phyloP scores from a whole-genome alignment of 1,140 invertebrate genomes.

The Drosophila biarmipes region DNA sequence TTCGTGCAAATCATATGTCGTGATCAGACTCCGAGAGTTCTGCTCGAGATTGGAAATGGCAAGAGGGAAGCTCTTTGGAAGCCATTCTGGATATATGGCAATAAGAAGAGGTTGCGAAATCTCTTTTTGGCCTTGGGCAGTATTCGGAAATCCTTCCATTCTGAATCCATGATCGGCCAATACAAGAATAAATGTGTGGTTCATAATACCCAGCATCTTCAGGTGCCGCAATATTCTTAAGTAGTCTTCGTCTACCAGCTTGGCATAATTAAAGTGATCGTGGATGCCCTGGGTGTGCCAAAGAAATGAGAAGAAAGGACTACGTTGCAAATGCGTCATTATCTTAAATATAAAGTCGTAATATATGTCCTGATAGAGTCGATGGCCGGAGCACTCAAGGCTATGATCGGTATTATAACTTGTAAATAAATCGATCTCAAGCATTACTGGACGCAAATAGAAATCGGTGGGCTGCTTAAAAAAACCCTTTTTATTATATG shows the following conservation, averaged over 20 bases:
- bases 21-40: conserved; percentile 90
- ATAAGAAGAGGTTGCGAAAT: conserved; percentile 17
- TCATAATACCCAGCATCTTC: neutral
- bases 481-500: no score
- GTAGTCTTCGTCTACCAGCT: neutral
- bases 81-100: no score
- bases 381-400: neutral
- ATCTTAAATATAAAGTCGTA: neutral
- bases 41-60: conserved; percentile 87
- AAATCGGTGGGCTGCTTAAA: neutral
- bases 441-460: neutral
- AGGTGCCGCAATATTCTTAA: neutral
- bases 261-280: neutral
- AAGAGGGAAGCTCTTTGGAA: conserved; percentile 3
- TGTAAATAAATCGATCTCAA: neutral
- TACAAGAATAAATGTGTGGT: neutral
- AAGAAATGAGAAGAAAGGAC: neutral
- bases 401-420: neutral
- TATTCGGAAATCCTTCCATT: no score
- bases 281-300: conserved; percentile 1
- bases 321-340: neutral
- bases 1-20: conserved; percentile 92
- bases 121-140: neutral
- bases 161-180: neutral
- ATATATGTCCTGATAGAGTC: neutral